Percentiles rank a stretch among this genome's conserved stretches.
These are phyloP conservation scores for Leptobrachium leishanense DNA, from an alignment of 2,113 vertebrate species.

Conservation along the genomic window DNA sequence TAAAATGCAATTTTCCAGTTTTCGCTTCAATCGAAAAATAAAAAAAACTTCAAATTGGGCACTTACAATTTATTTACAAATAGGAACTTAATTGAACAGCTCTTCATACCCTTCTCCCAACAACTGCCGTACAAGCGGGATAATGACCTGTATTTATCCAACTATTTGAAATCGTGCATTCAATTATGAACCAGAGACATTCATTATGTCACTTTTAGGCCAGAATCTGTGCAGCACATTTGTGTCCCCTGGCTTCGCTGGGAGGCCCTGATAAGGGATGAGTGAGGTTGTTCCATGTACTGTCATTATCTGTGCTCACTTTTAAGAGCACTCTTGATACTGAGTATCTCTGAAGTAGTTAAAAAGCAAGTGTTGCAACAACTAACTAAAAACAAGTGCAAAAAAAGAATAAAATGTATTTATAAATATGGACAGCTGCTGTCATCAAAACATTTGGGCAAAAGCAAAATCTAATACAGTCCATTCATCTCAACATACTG, in stretches of 20 bases:
- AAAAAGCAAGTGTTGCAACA: not conserved
- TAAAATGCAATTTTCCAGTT: not conserved
- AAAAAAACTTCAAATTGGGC: no score
- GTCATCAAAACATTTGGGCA: no score
- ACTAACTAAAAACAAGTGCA: no score
- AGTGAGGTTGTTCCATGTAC: conserved; percentile 26
- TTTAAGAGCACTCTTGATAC: conserved; percentile 17
- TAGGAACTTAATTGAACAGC: conserved; percentile 32
- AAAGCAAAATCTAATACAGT: no score
- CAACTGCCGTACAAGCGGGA: conserved; percentile 38
- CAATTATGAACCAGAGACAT: conserved; percentile 41
- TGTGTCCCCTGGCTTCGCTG: conserved; percentile 32
- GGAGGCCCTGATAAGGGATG: conserved; percentile 27
- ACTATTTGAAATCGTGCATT: conserved; percentile 25
- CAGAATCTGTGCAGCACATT: conserved; percentile 29
- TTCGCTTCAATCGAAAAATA: no score
- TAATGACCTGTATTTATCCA: conserved; percentile 44
- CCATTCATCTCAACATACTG: no score
- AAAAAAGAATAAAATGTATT: no score
- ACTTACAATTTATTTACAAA: conserved; percentile 29
- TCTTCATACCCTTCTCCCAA: conserved; percentile 37
- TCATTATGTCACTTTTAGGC: conserved; percentile 46
- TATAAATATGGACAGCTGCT: no score
- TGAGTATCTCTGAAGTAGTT: conserved; percentile 14
- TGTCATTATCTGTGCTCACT: conserved; percentile 25